Percentiles rank a stretch among this genome's conserved stretches.
Evolutionary conservation across 2,113 vertebrate genomes (phyloP).

Genomic region (Odobenus rosmarus): DNA sequence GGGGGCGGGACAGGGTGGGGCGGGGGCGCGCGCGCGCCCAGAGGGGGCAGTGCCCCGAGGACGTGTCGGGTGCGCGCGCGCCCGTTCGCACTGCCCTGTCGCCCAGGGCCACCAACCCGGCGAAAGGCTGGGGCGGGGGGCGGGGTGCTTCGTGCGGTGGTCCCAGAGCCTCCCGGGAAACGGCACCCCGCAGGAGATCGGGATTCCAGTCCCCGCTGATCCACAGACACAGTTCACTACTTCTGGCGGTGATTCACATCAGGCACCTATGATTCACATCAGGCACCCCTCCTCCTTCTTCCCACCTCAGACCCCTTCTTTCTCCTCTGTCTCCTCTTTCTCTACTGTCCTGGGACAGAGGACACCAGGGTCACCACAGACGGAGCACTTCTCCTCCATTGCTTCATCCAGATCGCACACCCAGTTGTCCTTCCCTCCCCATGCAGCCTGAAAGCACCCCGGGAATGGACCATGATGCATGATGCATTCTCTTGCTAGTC

Average conservation of each 20-base stretch:
- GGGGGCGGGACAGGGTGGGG: constrained; percentile 77
- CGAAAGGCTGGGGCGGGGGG: not conserved
- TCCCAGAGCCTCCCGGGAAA: not conserved
- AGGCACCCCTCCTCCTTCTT: not conserved
- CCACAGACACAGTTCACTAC: not conserved
- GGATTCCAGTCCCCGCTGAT: not conserved
- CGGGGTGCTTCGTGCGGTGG: not conserved
- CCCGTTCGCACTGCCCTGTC: constrained; percentile 73
- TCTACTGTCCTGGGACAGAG: not conserved
- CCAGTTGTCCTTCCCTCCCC: not conserved
- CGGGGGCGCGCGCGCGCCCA: constrained; percentile 52
- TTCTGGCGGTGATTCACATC: not conserved
- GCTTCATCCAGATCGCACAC: not conserved
- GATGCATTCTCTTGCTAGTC: not conserved
- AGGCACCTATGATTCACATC: not conserved
- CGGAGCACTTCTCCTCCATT: not conserved
- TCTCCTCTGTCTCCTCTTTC: not conserved
- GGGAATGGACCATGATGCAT: not conserved
- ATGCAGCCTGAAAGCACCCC: not conserved
- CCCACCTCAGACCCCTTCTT: not conserved
- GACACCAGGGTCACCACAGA: not conserved
- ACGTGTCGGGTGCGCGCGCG: constrained; percentile 82
- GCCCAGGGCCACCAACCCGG: not conserved
- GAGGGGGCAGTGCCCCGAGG: constrained; percentile 73
- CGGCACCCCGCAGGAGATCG: fast-evolving